Base-by-base conservation (phyloP, 2,888 invertebrate genomes). In the Nipponacmea schrenckii region DNA sequence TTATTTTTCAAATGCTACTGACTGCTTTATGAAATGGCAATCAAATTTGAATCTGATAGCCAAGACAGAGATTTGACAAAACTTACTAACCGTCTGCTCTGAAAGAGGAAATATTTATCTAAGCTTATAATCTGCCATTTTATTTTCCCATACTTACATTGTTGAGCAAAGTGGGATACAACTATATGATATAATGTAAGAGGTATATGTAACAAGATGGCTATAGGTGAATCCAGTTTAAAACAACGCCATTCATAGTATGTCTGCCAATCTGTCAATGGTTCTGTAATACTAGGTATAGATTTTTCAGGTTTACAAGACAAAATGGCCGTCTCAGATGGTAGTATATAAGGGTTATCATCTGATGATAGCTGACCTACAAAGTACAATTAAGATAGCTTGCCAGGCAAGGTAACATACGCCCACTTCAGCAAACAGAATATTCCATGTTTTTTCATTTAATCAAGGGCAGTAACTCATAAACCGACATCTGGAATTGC, bases 151-250 rank as follows among this genome's bases (percentile, higher is more conserved):
- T 65, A 80, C 81, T 81, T 77, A 86, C 86, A 78, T 67, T 84
- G 80, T 46, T 74, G 62, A 27, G 77, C 75, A 0, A 84, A 68
- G 63, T 81, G 78, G 12, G 79, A 66, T 39, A 80, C 80, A 26
- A 86, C 65, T 27, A 87, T 81, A 69, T 83, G 79, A 67, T 85
- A 87, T 24, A 87, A 48, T 1, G 88, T 87, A 24, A 88, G 78
- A 1, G 86, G 84, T 76, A 82, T 85, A 39, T 81, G 83, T 12
- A 88, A 80, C 0, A 88, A 75, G 8, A 83, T 77, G 24, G 86
- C 84, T 7, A 86, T 72, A 5, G 87, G 87, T 12, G 86, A 87
- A 67, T 83, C 79, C 3, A 84, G 73, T 24, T 76, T 69, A 20
- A 88, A 80, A 7, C 85, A 83, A 50, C 84, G 68, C 67, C 75